Evolutionary conservation across 2,797 vertebrate genomes (phyloP), one percentile per base, ranked within the genome.

Genomic region (Scolopax rusticola): DNA sequence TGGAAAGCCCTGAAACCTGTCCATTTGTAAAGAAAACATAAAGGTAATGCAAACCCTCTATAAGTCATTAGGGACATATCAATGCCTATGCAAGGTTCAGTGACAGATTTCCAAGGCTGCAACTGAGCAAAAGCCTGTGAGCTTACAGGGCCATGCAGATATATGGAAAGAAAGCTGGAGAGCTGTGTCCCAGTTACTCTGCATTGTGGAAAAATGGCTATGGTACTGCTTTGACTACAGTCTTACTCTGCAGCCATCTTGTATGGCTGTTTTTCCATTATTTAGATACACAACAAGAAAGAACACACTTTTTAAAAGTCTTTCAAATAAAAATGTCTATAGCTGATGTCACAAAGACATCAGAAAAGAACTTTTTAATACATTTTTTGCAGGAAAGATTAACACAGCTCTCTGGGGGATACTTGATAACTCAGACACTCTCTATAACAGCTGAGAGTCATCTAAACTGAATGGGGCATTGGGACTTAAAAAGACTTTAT

Each of bases 231-330:
- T 32, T 74, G 28, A 40, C 17, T 24, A 40, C 11, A 51, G 7
- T 28, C n/a, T 67, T 78, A n/a, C 18, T 68, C 54, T 67, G 43
- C 38, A 61, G 28, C 27, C 28, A 5, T 50, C 53, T 56, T 63
- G 36, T 25, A 57, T 33, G 28, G 12, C 5, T 56, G 12, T 73
- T 61, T 24, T 84, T 68, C 15, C 11, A 43, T 20, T 4, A 57
- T 41, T 84, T 5, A 0, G n/a, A 38, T 45, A 70, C 9, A 15
- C 7, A 25, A 41, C 0, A 0, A 30, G 47, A 70, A 73, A 32
- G 2, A n/a, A 9, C 6, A 51, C 12, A 32, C 6, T 56, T 89
- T 27, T 69, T 73, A 91, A 61, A 5, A 20, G 9, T 25, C 27
- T 65, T 85, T 57, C 10, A 81, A 81, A 87, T 33, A 54, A 87